phyloP scores from a whole-genome alignment of 2,888 invertebrate genomes.

The Alentia gelatinosa region DNA sequence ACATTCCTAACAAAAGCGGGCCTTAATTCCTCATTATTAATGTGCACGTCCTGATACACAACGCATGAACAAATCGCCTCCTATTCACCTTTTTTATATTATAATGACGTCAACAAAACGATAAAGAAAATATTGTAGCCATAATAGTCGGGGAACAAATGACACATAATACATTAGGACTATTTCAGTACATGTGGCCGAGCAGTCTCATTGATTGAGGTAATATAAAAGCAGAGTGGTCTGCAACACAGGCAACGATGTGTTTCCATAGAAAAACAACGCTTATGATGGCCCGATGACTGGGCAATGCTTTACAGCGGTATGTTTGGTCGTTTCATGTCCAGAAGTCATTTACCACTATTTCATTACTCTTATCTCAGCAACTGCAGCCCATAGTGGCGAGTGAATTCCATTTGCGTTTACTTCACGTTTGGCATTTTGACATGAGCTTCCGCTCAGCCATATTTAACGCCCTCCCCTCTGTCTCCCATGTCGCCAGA shows the following conservation, averaged over 20 bases:
- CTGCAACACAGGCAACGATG: not conserved
- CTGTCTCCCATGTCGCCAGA: too few species aligned
- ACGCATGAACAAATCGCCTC: not conserved
- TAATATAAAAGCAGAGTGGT: not conserved
- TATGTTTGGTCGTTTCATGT: constrained; percentile 8
- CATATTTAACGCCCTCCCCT: constrained; percentile 11
- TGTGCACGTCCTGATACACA: not conserved
- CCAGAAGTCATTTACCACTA: not conserved
- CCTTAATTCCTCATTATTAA: not conserved
- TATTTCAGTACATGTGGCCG: not conserved
- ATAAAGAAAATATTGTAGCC: not conserved
- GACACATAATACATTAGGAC: not conserved
- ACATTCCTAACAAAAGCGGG: not conserved
- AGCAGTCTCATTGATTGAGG: not conserved
- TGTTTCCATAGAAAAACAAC: not conserved
- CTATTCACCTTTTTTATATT: not conserved
- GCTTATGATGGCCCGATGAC: not conserved
- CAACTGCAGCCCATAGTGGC: not conserved
- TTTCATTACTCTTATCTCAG: constrained; percentile 41
- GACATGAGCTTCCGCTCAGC: not conserved
- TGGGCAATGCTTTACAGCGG: not conserved
- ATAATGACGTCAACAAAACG: not conserved
- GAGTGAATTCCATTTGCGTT: constrained; percentile 3
- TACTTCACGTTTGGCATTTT: not conserved
- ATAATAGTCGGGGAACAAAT: not conserved